Conservation (phyloP, 2,888 invertebrate genomes). For the Ichneumoninae sp. region DNA sequence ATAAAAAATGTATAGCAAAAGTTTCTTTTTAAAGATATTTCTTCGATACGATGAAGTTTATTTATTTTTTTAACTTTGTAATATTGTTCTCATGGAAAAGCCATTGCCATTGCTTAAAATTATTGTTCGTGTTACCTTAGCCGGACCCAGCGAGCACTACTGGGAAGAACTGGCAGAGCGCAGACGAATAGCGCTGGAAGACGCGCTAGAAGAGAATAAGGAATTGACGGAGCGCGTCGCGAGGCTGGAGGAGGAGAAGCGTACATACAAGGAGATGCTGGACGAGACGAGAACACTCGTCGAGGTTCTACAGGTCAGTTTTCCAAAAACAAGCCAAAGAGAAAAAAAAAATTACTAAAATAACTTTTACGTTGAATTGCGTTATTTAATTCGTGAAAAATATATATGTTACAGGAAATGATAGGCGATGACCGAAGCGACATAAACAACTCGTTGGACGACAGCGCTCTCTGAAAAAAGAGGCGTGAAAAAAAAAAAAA, state of each 20-base stretch:
- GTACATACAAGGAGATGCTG: slow-evolving; percentile 89
- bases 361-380: slow-evolving; percentile 37
- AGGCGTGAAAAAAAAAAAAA: slow-evolving; percentile 24
- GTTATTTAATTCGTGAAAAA: slow-evolving; percentile 53
- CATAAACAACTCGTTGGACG: slow-evolving; percentile 82
- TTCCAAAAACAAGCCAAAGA: not conserved
- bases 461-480: slow-evolving; percentile 75
- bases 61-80: slow-evolving; percentile 1
- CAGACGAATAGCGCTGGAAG: slow-evolving; percentile 89
- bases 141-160: slow-evolving; percentile 90
- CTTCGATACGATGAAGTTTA: not conserved
- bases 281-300: slow-evolving; percentile 91
- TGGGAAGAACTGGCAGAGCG: slow-evolving; percentile 92
- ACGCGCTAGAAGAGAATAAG: slow-evolving; percentile 90
- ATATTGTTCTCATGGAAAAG: too few relatives aligned
- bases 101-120: not conserved
- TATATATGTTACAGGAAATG: slow-evolving; percentile 86
- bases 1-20: too few relatives aligned
- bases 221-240: slow-evolving; percentile 85
- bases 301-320: slow-evolving; percentile 89
- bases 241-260: slow-evolving; percentile 88
- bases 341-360: slow-evolving; percentile 20
- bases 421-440: slow-evolving; percentile 86
- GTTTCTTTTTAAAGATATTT: not conserved
- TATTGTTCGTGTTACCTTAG: slow-evolving; percentile 73